Conservation (phyloP, 1,140 invertebrate species). For the Neotoxoptera formosana region DNA sequence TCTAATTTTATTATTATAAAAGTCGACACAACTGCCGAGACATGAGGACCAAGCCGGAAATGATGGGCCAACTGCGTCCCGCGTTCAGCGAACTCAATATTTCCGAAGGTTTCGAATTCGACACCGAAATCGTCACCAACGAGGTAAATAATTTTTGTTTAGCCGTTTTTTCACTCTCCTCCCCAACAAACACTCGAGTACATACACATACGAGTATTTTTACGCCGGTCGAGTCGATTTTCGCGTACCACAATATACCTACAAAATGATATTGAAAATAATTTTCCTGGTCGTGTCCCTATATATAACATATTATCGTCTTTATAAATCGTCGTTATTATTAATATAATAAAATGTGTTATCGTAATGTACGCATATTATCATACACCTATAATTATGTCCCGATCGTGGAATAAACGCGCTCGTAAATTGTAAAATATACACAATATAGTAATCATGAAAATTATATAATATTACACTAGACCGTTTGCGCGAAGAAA, state of each 20-base stretch:
- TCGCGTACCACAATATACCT: background rate
- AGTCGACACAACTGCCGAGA: background rate
- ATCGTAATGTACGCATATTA: background rate
- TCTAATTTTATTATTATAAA: too few relatives aligned
- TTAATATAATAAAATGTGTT: background rate
- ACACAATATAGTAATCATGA: background rate
- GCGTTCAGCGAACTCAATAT: slow-evolving; percentile 46
- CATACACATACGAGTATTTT: too few relatives aligned
- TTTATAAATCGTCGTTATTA: too few relatives aligned
- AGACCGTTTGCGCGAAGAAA: background rate
- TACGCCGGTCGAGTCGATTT: background rate
- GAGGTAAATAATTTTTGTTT: slow-evolving; percentile 38
- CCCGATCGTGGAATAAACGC: background rate
- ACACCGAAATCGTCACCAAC: slow-evolving; percentile 54
- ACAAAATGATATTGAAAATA: background rate
- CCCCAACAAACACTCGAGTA: background rate
- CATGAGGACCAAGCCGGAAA: slow-evolving; percentile 59
- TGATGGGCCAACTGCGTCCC: slow-evolving; percentile 34
- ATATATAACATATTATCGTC: too few relatives aligned
- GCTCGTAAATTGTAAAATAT: background rate
- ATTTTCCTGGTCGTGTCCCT: background rate
- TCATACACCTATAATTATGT: background rate
- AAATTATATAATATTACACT: background rate
- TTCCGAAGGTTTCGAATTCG: slow-evolving; percentile 50
- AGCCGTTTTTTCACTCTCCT: background rate